Evolutionary conservation across 2,797 vertebrate genomes (phyloP).

Genomic region (Tympanoctomys barrerae): DNA sequence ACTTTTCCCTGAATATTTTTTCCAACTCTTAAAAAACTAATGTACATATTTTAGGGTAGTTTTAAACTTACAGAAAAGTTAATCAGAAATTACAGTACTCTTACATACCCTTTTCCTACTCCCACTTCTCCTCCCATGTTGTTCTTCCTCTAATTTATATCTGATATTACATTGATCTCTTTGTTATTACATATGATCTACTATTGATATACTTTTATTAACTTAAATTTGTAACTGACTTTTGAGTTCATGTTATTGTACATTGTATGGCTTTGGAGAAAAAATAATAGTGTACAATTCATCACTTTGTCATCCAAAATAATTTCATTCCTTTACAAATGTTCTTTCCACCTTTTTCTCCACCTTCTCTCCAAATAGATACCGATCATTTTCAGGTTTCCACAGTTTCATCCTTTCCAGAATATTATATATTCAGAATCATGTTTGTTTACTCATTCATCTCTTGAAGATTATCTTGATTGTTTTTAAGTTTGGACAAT

Average conservation of each 20-base stretch:
- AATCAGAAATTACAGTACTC: not conserved
- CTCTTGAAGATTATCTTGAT: not conserved
- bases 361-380: fast-evolving
- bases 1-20: not conserved
- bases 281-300: not conserved
- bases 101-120: not conserved
- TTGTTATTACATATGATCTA: not conserved
- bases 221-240: not conserved
- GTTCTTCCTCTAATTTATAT: not conserved
- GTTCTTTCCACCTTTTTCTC: not conserved
- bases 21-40: not conserved
- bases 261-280: not conserved
- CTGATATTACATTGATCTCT: not conserved
- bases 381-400: not conserved
- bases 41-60: not conserved
- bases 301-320: not conserved
- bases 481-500: not conserved
- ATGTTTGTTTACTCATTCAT: not conserved
- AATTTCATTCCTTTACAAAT: not conserved
- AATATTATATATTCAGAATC: not conserved
- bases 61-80: not conserved
- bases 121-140: not conserved
- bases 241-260: not conserved
- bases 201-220: not conserved
- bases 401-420: not conserved